phyloP scores from a whole-genome alignment of 2,113 vertebrate species.

The Anolis carolinensis region DNA sequence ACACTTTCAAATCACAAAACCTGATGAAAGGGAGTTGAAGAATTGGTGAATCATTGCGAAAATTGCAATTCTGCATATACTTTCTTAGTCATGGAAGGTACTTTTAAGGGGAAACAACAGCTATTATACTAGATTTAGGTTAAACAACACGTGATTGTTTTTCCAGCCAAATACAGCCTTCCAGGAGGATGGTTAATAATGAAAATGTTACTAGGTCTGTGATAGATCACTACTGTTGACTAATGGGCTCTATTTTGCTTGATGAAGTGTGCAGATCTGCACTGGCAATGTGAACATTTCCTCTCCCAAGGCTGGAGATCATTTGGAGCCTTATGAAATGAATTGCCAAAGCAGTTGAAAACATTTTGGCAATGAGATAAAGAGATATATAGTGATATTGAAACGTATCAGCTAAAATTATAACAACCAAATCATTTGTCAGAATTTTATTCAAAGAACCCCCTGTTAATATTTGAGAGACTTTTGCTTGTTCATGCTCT shows the following conservation, averaged over 20 bases:
- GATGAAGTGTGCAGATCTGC: too few species aligned
- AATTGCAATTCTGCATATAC: too few species aligned
- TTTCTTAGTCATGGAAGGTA: too few species aligned
- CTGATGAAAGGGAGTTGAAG: background rate
- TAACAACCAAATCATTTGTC: background rate
- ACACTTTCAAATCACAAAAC: too few species aligned
- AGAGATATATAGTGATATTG: background rate
- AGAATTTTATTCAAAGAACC: background rate
- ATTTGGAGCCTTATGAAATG: background rate
- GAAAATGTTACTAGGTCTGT: too few species aligned
- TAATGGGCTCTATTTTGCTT: background rate
- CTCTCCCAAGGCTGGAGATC: background rate
- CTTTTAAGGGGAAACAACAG: too few species aligned
- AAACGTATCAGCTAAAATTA: background rate
- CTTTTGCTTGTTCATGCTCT: too few species aligned
- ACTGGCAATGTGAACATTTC: background rate
- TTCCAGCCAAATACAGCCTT: background rate
- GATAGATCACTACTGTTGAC: too few species aligned
- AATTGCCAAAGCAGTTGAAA: background rate
- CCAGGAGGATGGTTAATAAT: background rate
- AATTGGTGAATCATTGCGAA: background rate
- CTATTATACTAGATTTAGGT: too few species aligned
- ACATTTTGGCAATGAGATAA: background rate
- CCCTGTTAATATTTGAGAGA: too few species aligned
- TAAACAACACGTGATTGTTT: too few species aligned